A percentile compares a stretch with the other conserved stretches of the same genome.
Evolutionary conservation across 2,113 vertebrate genomes (phyloP).

Genomic region (Macroglossus sobrinus): DNA sequence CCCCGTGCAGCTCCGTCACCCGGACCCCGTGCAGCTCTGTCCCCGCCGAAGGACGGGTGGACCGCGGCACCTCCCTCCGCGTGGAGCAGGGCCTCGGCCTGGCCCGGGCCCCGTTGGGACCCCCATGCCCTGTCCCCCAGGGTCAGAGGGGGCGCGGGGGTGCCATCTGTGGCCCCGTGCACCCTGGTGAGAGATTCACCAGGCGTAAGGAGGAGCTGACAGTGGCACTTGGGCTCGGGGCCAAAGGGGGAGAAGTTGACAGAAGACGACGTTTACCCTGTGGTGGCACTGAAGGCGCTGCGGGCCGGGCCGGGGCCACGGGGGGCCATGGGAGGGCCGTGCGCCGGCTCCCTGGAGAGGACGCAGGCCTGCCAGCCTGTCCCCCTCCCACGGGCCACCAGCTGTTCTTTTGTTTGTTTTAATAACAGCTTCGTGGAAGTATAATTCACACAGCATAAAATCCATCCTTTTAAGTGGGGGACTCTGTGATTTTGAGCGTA

Average conservation of each 20-base stretch:
- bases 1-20: too few species aligned
- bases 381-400: neutral
- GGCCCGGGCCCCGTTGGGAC: neutral
- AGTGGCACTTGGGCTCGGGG: neutral
- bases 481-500: neutral
- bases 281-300: neutral
- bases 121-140: neutral
- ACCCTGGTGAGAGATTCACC: neutral
- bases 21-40: neutral
- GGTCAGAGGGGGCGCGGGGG: neutral
- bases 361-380: neutral
- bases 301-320: too few species aligned
- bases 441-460: slow-evolving; percentile 52
- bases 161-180: neutral
- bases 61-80: neutral
- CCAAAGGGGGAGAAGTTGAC: neutral
- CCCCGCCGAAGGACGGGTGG: neutral
- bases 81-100: neutral
- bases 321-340: neutral
- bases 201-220: neutral
- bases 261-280: neutral
- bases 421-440: slow-evolving; percentile 62
- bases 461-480: neutral
- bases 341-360: neutral
- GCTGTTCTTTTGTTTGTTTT: slow-evolving; percentile 54